Base-by-base conservation (phyloP, 1,140 invertebrate genomes). In the Archivesica marissinica region DNA sequence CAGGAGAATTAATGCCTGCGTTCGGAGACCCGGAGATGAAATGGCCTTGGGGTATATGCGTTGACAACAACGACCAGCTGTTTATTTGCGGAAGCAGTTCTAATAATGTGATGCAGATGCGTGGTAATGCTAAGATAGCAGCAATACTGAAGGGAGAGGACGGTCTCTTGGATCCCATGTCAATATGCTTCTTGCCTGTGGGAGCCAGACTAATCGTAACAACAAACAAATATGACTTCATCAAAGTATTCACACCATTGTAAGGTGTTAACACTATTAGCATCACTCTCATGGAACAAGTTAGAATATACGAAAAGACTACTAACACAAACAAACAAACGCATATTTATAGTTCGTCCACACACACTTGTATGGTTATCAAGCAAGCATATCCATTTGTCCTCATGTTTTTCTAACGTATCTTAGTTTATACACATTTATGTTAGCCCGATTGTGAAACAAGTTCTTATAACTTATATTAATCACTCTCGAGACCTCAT, bases 11-110 rank as follows among this genome's bases (percentile, higher is more conserved):
- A 33, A 39, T 54, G 9, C 56, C 77, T 23, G 11, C 77, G 15
- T 66, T 79, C 38, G 30, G 25, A 79, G 77, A 79, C 30, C 39
- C 77, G n/a, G 35, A 38, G 23, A 41, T 79, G 39, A 79, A 79
- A 33, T 79, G 77, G 77, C 77, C 77, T 30, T 79, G 77, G 77
- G 77, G 77, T 11, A 79, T 79, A 11, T 66, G 56, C 59, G 61
- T 64, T 0, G 77, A 79, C 61, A 79, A 79, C 33, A 66, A 66
- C 44, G 77, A 79, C 41, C 77, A 79, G 44, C 28, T 79, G 3
- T 79, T 79, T 30, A 30, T 79, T n/a, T 79, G 77, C 35, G 77
- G 77, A 0, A 79, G 77, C 33, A 79, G 59, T 33, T 79, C 77
- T n/a, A 79, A 79, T 28, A 79, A 79, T 30, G 61, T 79, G 17